phyloP scores from a whole-genome alignment of 2,888 invertebrate species.

The Tetranychus piercei region DNA sequence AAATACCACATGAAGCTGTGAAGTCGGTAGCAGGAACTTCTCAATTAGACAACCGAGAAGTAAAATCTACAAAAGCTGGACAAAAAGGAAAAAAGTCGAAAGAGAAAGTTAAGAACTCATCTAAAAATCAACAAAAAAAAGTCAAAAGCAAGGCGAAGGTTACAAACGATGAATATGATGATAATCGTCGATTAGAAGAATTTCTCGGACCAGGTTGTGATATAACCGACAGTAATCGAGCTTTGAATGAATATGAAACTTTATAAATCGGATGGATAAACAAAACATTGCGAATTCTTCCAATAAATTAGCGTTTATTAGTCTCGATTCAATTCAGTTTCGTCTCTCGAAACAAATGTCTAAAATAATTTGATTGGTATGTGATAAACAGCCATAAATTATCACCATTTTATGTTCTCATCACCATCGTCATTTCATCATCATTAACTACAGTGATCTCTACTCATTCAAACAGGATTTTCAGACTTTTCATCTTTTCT shows the following conservation, averaged over 20 bases:
- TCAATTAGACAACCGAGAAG: not conserved
- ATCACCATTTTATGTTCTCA: no score
- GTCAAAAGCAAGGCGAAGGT: conserved; percentile 35
- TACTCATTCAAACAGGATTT: no score
- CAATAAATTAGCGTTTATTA: no score
- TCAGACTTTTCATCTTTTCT: no score
- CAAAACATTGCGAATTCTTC: not conserved
- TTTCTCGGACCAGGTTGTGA: conserved; percentile 23
- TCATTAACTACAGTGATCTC: no score
- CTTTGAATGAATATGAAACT: conserved; percentile 8
- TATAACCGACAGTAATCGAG: conserved; percentile 18
- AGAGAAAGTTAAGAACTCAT: conserved; percentile 20
- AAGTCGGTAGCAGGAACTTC: not conserved
- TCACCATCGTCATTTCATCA: no score
- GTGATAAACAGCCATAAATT: no score
- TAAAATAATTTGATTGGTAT: no score
- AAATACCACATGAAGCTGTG: not conserved
- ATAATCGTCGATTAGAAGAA: conserved; percentile 23
- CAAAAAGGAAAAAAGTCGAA: conserved; percentile 25
- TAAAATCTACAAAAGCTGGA: conserved; percentile 6
- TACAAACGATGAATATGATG: conserved; percentile 29
- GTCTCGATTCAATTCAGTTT: no score
- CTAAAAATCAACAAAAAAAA: conserved; percentile 22
- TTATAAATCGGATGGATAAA: not conserved
- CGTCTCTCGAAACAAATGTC: no score